A percentile compares a stretch with the other conserved stretches of the same genome.
phyloP scores from a whole-genome alignment of 2,113 vertebrate species.

The Alethe castanea region DNA sequence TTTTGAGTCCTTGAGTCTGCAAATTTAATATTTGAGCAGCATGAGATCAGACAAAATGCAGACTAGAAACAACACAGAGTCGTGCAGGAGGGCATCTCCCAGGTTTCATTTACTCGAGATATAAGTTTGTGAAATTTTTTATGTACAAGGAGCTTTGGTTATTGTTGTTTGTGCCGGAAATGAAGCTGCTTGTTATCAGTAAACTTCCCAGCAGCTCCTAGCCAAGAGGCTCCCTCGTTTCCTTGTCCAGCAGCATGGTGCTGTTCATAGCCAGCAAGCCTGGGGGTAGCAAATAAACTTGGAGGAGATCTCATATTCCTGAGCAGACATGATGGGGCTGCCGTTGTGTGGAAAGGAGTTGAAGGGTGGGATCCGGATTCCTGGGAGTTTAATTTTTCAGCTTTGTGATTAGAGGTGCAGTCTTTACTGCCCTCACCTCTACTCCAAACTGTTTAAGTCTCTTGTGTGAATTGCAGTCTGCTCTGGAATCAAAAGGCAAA shows the following conservation, averaged over 20 bases:
- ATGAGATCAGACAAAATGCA: not conserved
- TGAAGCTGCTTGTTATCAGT: constrained; percentile 36
- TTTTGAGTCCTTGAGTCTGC: not conserved
- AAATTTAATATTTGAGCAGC: not conserved
- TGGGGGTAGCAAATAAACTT: not conserved
- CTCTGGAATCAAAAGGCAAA: not conserved
- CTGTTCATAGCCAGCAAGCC: not conserved
- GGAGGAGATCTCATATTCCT: not conserved
- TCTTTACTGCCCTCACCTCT: not conserved
- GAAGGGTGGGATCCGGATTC: not conserved
- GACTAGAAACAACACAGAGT: not conserved
- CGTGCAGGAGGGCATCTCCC: not conserved
- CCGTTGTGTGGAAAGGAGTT: not conserved
- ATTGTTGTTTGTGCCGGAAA: constrained; percentile 11
- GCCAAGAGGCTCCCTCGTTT: not conserved
- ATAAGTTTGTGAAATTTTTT: not conserved
- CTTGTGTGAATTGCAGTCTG: not conserved
- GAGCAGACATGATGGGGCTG: not conserved
- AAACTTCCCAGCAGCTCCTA: not conserved
- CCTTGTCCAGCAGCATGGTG: not conserved
- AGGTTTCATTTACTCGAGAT: not conserved
- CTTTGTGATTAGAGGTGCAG: not conserved
- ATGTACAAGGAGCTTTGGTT: not conserved
- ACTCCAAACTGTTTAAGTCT: not conserved
- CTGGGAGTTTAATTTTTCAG: not conserved